Conservation (phyloP, 2,113 vertebrate genomes). For the Anoura caudifer region DNA sequence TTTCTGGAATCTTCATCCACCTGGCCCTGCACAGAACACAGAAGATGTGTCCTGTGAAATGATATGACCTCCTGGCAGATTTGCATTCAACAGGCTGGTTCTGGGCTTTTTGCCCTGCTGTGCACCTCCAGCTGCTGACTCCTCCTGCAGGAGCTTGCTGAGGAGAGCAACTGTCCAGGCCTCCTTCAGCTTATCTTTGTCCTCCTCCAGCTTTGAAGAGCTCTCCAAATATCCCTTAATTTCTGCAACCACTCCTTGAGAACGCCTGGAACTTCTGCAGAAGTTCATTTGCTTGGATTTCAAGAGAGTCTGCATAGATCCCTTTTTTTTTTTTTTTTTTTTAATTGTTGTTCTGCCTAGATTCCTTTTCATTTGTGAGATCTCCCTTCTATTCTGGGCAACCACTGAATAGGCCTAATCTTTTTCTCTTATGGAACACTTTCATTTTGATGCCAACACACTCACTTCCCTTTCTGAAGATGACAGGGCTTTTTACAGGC, state of each 20-base stretch:
- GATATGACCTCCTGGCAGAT: no score
- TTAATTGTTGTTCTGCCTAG: no score
- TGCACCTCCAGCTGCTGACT: no score
- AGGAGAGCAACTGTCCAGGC: no score
- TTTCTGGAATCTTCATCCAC: no score
- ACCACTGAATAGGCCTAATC: slow-evolving; percentile 88
- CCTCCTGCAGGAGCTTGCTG: no score
- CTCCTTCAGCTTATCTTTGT: slow-evolving; percentile 87
- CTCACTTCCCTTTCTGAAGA: slow-evolving; percentile 86
- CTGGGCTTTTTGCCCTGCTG: no score
- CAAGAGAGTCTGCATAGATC: slow-evolving; percentile 76
- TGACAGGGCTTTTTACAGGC: slow-evolving; percentile 84
- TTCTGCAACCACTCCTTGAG: slow-evolving; percentile 88
- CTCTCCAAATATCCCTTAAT: slow-evolving; percentile 89
- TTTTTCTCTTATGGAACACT: slow-evolving; percentile 89
- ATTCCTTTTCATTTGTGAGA: slow-evolving; percentile 81
- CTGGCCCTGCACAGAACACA: no score
- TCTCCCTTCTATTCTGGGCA: slow-evolving; percentile 87
- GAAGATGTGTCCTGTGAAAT: no score
- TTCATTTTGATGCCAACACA: slow-evolving; percentile 86
- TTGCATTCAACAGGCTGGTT: no score
- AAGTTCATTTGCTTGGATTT: slow-evolving; percentile 80
- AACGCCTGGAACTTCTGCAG: slow-evolving; percentile 82
- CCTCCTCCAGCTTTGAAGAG: slow-evolving; percentile 90
- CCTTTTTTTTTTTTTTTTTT: no score